Percentiles rank a stretch among this genome's conserved stretches.
Evolutionary conservation across 2,113 vertebrate genomes (phyloP).

Genomic region (Eulacestoma nigropectus): DNA sequence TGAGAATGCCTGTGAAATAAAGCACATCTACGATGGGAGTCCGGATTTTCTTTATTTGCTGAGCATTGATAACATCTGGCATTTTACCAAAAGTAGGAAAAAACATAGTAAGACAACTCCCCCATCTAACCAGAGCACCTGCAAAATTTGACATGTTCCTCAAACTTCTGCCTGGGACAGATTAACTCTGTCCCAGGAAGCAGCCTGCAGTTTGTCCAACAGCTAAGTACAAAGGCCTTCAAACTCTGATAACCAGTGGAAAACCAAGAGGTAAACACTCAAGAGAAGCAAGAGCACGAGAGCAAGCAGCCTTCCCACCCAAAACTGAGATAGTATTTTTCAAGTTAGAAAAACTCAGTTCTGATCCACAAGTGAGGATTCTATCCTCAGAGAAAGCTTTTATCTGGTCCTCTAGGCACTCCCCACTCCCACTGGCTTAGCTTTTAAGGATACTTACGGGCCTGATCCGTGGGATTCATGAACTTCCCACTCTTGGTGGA

Average conservation of each 20-base stretch:
- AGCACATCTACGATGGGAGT: background rate
- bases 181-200: background rate
- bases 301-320: background rate
- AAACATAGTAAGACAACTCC: background rate
- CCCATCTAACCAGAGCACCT: background rate
- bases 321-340: background rate
- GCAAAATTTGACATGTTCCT: background rate
- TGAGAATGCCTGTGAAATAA: background rate
- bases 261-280: background rate
- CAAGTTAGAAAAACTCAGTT: background rate
- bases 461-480: constrained; percentile 99
- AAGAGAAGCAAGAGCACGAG: background rate
- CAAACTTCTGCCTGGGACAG: background rate
- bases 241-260: background rate
- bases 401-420: background rate
- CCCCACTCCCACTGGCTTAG: background rate
- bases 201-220: background rate
- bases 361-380: background rate
- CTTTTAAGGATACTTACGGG: constrained; percentile 79
- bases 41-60: background rate
- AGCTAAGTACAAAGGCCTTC: background rate
- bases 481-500: constrained; percentile 99
- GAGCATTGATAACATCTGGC: background rate
- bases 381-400: background rate
- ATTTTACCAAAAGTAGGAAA: background rate